These are phyloP conservation scores for Sinocyclocheilus anophthalmus DNA, from an alignment of 2,113 vertebrate genomes.

Conservation along the genomic window DNA sequence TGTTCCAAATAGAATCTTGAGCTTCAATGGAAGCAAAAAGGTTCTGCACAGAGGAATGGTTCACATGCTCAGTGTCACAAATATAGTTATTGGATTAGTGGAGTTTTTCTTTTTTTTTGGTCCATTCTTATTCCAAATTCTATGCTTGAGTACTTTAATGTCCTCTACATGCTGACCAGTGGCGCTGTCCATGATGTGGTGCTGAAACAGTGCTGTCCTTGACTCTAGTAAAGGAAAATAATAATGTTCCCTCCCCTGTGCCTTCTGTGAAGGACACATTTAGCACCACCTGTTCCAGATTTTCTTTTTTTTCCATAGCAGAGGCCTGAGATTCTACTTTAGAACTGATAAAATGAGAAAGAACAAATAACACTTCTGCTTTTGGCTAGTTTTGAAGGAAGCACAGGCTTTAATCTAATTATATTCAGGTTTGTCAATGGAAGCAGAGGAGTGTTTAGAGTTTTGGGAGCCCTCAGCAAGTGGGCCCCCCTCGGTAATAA, in stretches of 20 bases:
- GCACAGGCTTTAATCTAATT: background rate
- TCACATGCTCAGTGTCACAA: no score
- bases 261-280: conserved; percentile 14
- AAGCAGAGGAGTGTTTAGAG: no score
- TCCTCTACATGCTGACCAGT: background rate
- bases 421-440: conserved; percentile 10
- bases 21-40: no score
- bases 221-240: background rate
- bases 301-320: background rate
- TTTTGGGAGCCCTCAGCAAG: no score
- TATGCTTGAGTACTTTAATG: background rate
- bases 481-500: no score
- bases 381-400: background rate
- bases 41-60: no score
- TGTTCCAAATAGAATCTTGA: no score
- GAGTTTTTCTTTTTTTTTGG: no score
- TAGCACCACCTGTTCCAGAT: conserved; percentile 10
- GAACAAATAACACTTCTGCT: background rate
- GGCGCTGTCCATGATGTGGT: conserved; percentile 30
- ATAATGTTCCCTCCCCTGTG: background rate
- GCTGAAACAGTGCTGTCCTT: conserved; percentile 28
- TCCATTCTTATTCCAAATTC: no score
- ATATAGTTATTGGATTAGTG: no score
- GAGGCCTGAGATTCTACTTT: background rate
- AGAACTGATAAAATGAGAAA: background rate